Base-by-base conservation (phyloP, 2,888 invertebrate species). In the Drosophila rubida region DNA sequence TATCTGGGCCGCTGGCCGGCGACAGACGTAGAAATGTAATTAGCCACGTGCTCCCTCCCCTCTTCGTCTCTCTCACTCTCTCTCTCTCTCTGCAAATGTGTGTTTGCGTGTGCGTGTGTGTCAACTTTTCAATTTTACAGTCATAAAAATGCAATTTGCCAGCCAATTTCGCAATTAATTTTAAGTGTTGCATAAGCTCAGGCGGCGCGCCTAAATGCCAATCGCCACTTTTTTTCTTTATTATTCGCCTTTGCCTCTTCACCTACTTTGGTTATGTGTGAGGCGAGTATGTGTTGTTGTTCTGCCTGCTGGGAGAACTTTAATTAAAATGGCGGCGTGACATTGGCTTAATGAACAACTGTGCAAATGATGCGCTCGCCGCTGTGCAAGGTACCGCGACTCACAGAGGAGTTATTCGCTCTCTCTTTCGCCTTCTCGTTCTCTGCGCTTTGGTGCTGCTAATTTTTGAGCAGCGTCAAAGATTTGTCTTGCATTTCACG, bases 111-210 rank as follows among this genome's bases (percentile, higher is more conserved):
- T 50, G 53, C 39, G 50, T 50, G 64, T 60, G 39, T 79, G 85
- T 73, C 82, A 84, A 84, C 82, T 81, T 87, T 87, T 83, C 84
- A 81, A 81, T 81, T 87, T 87, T 63, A 75, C 68, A 75, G 67
- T 84, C 81, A 81, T 81, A 84, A 80, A 86, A 81, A 74, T 81
- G 81, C 81, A 87, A 83, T 87, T 87, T 80, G 60, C 72, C 72
- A 67, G 82, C 66, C 75, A 78, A 86, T 86, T 83, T 80, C 64
- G 64, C 84, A 81, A 84, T 81, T 87, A 80, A 66, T 71, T 75
- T 80, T 65, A 83, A 83, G 72, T 80, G 80, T 71, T 69, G 75
- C 87, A 83, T 82, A 80, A 74, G 84, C 60, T 59, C 60, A 59
- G 58, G 27, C 60, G 60, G 16, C 50, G 58, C 62, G 71, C 71